Conservation (phyloP, 2,888 invertebrate genomes). For the Andricus curvator region DNA sequence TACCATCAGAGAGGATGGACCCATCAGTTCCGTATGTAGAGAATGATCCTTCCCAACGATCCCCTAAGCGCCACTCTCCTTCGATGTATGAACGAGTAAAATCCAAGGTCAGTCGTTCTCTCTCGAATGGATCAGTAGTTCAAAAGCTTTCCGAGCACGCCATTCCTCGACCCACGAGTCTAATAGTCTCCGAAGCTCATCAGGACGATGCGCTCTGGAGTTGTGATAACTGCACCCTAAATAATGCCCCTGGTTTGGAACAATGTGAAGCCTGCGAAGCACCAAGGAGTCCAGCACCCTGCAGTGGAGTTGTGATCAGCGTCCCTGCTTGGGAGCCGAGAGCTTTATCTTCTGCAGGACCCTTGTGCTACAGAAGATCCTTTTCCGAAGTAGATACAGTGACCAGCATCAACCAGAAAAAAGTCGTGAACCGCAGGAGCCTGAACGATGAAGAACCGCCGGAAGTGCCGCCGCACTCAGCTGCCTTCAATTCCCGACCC, state of each 20-base stretch:
- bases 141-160: constrained; percentile 81
- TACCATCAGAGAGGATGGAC: constrained; percentile 72
- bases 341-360: constrained; percentile 73
- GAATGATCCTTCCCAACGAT: constrained; percentile 73
- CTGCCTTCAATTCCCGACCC: constrained; percentile 73
- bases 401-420: constrained; percentile 77
- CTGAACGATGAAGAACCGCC: constrained; percentile 82
- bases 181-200: constrained; percentile 80
- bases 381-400: constrained; percentile 77
- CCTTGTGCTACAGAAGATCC: constrained; percentile 75
- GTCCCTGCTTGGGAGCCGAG: constrained; percentile 79
- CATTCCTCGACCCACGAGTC: constrained; percentile 80
- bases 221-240: constrained; percentile 87
- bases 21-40: constrained; percentile 66
- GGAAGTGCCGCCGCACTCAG: constrained; percentile 79
- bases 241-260: constrained; percentile 84
- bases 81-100: constrained; percentile 79
- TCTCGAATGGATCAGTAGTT: constrained; percentile 84
- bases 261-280: constrained; percentile 89
- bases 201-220: constrained; percentile 81
- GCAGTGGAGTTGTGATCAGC: constrained; percentile 78
- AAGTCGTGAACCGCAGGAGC: constrained; percentile 76
- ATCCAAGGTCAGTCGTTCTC: constrained; percentile 82
- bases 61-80: constrained; percentile 79
- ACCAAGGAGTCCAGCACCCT: constrained; percentile 81